Percentiles rank a stretch among this genome's conserved stretches.
phyloP scores from a whole-genome alignment of 2,888 invertebrate genomes.

The Thereva unica region DNA sequence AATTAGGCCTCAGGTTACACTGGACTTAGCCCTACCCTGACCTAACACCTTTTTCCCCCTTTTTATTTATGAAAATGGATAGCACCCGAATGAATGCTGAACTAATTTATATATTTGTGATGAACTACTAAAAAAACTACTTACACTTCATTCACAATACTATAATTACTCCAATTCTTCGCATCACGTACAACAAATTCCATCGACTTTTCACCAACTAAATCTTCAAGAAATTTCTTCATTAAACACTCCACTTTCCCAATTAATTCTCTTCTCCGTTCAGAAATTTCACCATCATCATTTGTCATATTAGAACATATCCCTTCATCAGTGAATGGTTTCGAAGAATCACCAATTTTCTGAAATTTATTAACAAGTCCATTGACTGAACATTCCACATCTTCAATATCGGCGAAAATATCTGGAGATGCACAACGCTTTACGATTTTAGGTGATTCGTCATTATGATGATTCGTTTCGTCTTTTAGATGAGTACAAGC shows the following conservation, averaged over 20 bases:
- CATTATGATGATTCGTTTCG: neutral
- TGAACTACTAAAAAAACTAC: no score
- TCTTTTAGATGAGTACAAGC: neutral
- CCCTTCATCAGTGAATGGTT: neutral
- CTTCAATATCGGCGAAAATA: neutral
- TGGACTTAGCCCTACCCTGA: no score
- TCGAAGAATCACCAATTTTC: no score
- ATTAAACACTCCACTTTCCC: constrained; percentile 23
- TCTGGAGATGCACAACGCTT: neutral
- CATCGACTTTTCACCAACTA: constrained; percentile 11
- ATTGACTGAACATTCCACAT: no score
- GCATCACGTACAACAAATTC: constrained; percentile 9
- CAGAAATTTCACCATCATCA: neutral
- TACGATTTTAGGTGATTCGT: neutral
- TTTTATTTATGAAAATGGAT: no score
- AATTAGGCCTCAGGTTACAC: no score
- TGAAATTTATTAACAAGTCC: no score
- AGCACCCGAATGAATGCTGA: no score
- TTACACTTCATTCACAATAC: constrained; percentile 6
- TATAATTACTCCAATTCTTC: constrained; percentile 5
- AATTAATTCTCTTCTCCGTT: constrained; percentile 14
- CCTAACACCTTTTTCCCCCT: no score
- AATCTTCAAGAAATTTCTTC: constrained; percentile 1
- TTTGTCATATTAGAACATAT: neutral
- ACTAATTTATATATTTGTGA: no score